Percentiles rank a stretch among this genome's conserved stretches.
Evolutionary conservation across 1,140 invertebrate species (phyloP).

Genomic region (Drosophila fuyamai): DNA sequence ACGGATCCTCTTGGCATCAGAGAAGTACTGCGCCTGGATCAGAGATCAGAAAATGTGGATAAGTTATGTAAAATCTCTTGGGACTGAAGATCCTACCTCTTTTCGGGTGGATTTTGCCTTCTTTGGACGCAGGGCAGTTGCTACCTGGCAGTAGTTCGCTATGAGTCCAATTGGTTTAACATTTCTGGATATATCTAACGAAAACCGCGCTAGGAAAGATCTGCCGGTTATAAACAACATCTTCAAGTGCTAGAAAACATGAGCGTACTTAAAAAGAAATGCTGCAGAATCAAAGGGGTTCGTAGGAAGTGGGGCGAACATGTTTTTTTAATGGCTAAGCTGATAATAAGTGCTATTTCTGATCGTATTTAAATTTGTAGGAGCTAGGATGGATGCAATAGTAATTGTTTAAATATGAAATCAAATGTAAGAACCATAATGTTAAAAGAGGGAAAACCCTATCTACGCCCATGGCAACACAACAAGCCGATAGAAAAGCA

Average conservation of each 20-base stretch:
- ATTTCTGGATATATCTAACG: conserved; percentile 16
- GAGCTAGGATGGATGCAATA: too few species aligned
- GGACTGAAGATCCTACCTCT: conserved; percentile 38
- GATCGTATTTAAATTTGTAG: too few species aligned
- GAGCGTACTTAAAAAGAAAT: background rate
- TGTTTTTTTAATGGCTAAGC: too few species aligned
- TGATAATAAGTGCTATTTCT: too few species aligned
- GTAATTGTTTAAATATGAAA: too few species aligned
- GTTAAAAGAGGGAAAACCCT: background rate
- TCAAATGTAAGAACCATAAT: too few species aligned
- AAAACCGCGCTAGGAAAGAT: conserved; percentile 11
- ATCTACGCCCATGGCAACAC: background rate
- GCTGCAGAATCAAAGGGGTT: too few species aligned
- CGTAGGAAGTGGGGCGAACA: too few species aligned
- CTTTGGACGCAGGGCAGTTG: conserved; percentile 65
- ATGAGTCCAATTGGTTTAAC: background rate
- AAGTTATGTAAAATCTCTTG: conserved; percentile 46
- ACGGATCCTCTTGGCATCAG: conserved; percentile 88
- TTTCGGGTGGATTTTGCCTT: conserved; percentile 72
- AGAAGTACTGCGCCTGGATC: conserved; percentile 87
- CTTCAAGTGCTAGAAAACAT: background rate
- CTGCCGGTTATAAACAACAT: conserved; percentile 37
- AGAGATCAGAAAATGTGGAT: background rate
- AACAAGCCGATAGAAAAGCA: conserved; percentile 3
- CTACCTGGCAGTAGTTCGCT: conserved; percentile 56